Conservation (phyloP, 53 echinoderm and acorn worm species). For the Holothuria scabra region DNA sequence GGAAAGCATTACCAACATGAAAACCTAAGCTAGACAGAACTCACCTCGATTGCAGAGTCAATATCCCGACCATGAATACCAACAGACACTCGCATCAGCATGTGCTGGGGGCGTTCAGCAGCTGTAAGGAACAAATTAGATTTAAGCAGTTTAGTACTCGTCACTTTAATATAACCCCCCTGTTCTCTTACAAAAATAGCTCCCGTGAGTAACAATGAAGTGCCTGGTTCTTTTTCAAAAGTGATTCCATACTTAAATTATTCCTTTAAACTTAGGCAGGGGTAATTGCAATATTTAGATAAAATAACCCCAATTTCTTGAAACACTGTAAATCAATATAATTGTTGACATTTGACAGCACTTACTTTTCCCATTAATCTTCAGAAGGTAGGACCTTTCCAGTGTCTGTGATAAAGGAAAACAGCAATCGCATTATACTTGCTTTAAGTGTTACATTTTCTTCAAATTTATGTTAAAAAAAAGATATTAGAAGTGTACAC, state of each 20-base stretch:
- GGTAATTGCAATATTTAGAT: no score
- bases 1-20: no score
- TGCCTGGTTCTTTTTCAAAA: no score
- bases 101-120: constrained; percentile 97
- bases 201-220: no score
- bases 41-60: constrained; percentile 88
- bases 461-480: no score
- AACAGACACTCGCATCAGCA: constrained; percentile 98
- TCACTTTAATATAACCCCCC: neutral
- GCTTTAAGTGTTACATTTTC: no score
- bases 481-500: no score
- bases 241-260: no score
- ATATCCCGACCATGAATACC: constrained; percentile 90
- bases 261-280: no score
- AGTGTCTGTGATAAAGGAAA: constrained; percentile 66
- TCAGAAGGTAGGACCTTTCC: constrained; percentile 94
- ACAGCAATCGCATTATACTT: neutral
- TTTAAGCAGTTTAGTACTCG: neutral
- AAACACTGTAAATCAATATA: no score
- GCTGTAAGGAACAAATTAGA: constrained; percentile 45
- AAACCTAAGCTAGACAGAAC: neutral
- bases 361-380: constrained; percentile 92
- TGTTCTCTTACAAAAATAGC: neutral
- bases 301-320: no score
- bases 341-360: neutral